These are phyloP conservation scores for Plectus sambesii DNA, from an alignment of 1,140 invertebrate species.

Conservation along the genomic window DNA sequence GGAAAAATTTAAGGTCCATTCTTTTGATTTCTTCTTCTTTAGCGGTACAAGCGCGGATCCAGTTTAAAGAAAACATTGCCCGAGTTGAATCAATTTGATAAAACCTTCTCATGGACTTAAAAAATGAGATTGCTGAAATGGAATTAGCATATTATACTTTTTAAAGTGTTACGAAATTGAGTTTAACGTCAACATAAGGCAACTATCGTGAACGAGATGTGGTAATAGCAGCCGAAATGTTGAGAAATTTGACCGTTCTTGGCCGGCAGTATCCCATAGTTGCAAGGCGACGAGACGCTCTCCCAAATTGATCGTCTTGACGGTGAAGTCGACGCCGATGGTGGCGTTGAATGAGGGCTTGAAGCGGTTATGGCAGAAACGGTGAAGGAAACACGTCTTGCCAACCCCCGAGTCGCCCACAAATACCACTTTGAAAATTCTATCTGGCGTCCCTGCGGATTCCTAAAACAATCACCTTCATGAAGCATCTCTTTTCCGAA, in stretches of 20 bases:
- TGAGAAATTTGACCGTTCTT: not conserved
- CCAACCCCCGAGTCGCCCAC: not conserved
- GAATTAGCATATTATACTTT: too few species aligned
- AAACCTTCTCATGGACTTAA: too few species aligned
- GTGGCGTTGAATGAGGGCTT: not conserved
- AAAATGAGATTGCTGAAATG: too few species aligned
- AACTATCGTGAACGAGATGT: constrained; percentile 1
- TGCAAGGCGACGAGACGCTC: not conserved
- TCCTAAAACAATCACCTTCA: constrained; percentile 31
- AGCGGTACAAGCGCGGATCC: too few species aligned
- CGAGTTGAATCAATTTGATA: too few species aligned
- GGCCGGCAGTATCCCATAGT: constrained; percentile 1
- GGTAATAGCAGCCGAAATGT: not conserved
- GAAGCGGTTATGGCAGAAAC: not conserved
- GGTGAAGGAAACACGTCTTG: not conserved
- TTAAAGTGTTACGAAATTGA: too few species aligned
- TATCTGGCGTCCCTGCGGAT: constrained; percentile 43
- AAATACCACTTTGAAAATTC: constrained; percentile 22
- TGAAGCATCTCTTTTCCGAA: too few species aligned
- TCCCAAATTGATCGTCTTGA: not conserved
- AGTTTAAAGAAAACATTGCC: too few species aligned
- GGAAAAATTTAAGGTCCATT: too few species aligned
- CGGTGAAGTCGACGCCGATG: constrained; percentile 1
- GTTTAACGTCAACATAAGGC: too few species aligned
- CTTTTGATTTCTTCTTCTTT: too few species aligned